Percentiles rank a stretch among this genome's conserved stretches.
These are phyloP conservation scores for Onchidella celtica DNA, from an alignment of 2,888 invertebrate species.

Conservation along the genomic window DNA sequence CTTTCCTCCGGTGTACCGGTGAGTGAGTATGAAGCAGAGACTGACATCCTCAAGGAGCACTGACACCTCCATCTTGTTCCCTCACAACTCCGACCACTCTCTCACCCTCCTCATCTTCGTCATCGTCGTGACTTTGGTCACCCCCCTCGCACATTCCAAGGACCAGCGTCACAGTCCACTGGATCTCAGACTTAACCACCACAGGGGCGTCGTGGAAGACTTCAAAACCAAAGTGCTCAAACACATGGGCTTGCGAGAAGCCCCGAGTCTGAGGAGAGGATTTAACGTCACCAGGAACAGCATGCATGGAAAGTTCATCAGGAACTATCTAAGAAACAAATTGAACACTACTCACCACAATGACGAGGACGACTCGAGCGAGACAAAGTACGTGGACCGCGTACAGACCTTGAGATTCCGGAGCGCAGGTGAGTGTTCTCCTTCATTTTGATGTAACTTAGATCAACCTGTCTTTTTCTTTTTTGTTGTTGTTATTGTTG, in stretches of 20 bases:
- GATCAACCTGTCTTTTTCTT: background rate
- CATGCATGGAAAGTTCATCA: background rate
- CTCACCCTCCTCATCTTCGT: conserved; percentile 3
- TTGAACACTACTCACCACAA: background rate
- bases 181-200: conserved; percentile 6
- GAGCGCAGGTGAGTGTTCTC: conserved; percentile 1
- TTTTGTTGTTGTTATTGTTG: background rate
- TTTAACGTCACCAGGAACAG: background rate
- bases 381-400: background rate
- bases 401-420: background rate
- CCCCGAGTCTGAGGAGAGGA: background rate
- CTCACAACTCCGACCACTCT: background rate
- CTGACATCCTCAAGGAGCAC: conserved; percentile 21
- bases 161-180: background rate
- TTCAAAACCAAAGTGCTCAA: conserved; percentile 1
- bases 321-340: conserved; percentile 4
- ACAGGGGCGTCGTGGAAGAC: background rate
- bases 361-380: background rate
- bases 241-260: background rate
- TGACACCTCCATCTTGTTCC: conserved; percentile 19
- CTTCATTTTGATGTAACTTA: background rate
- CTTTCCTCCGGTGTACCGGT: background rate
- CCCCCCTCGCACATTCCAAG: background rate
- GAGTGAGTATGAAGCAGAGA: conserved; percentile 26
- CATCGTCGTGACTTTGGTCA: background rate